These are phyloP conservation scores for Catocala nupta DNA, from an alignment of 2,888 invertebrate genomes.

Conservation along the genomic window DNA sequence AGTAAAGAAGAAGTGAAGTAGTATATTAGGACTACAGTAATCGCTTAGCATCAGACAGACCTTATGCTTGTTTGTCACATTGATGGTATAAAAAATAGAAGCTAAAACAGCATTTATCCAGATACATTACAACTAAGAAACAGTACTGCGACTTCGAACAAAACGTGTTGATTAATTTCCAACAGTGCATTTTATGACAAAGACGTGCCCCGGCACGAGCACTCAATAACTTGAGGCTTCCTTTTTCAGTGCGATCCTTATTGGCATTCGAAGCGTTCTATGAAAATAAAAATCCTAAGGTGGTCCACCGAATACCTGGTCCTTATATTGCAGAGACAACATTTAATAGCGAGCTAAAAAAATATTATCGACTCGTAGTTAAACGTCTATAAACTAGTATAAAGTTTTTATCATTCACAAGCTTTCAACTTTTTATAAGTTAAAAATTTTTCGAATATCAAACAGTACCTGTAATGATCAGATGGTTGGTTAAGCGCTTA, in stretches of 20 bases:
- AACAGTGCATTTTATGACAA: conserved; percentile 73
- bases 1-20: too few species aligned
- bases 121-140: conserved; percentile 32
- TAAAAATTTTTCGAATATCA: conserved; percentile 56
- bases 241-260: conserved; percentile 78
- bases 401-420: conserved; percentile 60
- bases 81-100: too few species aligned
- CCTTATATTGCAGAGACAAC: conserved; percentile 81
- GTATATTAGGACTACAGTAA: too few species aligned
- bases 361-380: conserved; percentile 61
- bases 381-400: conserved; percentile 70
- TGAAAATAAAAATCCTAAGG: conserved; percentile 80
- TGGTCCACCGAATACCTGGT: conserved; percentile 73
- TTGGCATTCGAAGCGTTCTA: conserved; percentile 72
- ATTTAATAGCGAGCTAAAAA: conserved; percentile 76
- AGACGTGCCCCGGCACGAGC: conserved; percentile 69
- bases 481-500: conserved; percentile 27
- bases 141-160: conserved; percentile 64
- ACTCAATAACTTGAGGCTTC: conserved; percentile 65
- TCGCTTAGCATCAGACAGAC: too few species aligned
- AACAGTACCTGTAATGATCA: conserved; percentile 46
- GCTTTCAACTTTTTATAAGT: conserved; percentile 56
- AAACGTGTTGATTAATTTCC: conserved; percentile 79
- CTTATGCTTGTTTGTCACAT: too few species aligned
- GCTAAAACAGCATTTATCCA: conserved; percentile 53